These are phyloP conservation scores for Drosophila greeni DNA, from an alignment of 2,888 invertebrate genomes.

Conservation along the genomic window DNA sequence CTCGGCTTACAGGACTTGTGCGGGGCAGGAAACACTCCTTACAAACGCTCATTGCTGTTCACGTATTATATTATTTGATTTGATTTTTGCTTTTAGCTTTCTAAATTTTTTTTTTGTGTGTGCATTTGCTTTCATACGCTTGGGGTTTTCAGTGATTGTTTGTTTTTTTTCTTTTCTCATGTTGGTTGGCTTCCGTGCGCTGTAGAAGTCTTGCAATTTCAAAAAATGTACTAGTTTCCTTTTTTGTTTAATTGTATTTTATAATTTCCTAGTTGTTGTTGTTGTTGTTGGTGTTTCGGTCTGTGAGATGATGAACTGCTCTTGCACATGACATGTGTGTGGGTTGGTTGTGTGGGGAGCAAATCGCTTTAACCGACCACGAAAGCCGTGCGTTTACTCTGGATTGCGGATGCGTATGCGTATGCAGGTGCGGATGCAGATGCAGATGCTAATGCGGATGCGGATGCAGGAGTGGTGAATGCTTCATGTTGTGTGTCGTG, in stretches of 20 bases:
- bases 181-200: constrained; percentile 48
- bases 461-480: constrained; percentile 29
- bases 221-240: constrained; percentile 66
- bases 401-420: constrained; percentile 23
- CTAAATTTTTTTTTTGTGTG: constrained; percentile 18
- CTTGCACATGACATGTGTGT: constrained; percentile 38
- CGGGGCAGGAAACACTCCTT: constrained; percentile 40
- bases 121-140: constrained; percentile 32
- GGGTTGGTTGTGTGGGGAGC: constrained; percentile 4
- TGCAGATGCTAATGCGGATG: constrained; percentile 19
- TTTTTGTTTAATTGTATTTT: constrained; percentile 56
- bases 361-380: constrained; percentile 38
- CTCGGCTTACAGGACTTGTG: constrained; percentile 39
- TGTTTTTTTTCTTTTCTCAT: constrained; percentile 20
- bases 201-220: constrained; percentile 58
- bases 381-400: constrained; percentile 39
- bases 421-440: constrained; percentile 14
- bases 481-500: constrained; percentile 34
- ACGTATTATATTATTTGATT: constrained; percentile 29
- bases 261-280: constrained; percentile 71
- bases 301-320: constrained; percentile 34
- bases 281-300: constrained; percentile 48
- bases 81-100: constrained; percentile 33
- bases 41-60: constrained; percentile 46
- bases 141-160: constrained; percentile 38